phyloP scores from a whole-genome alignment of 1,140 invertebrate genomes.

The Apolygus lucorum region DNA sequence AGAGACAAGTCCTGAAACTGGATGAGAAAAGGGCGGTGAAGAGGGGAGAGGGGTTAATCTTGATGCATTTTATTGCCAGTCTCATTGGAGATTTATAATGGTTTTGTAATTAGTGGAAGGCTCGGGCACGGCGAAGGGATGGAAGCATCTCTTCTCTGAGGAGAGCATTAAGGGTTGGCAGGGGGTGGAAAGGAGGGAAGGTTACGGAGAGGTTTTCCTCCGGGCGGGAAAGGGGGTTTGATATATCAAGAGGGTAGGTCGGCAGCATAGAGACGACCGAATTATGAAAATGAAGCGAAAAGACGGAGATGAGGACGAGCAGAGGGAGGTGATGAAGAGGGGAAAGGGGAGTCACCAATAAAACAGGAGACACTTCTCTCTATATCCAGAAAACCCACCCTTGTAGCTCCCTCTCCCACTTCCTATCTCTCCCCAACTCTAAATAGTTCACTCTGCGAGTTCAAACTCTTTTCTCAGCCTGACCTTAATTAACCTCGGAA shows the following conservation, averaged over 20 bases:
- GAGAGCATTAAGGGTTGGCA: slow-evolving; percentile 9
- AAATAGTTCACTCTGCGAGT: neutral
- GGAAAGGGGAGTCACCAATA: slow-evolving; percentile 10
- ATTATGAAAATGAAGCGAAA: slow-evolving; percentile 24
- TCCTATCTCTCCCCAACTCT: neutral
- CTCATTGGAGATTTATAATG: slow-evolving; percentile 26
- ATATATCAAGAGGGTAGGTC: slow-evolving; percentile 17
- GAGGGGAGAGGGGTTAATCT: slow-evolving; percentile 13
- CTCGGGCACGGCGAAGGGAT: neutral
- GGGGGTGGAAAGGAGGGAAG: neutral
- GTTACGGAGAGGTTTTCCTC: too few relatives aligned
- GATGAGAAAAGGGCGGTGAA: neutral
- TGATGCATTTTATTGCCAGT: slow-evolving; percentile 25
- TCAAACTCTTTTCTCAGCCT: neutral
- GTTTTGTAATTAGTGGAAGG: slow-evolving; percentile 24
- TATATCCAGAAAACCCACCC: slow-evolving; percentile 8
- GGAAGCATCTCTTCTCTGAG: neutral
- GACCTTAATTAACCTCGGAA: neutral
- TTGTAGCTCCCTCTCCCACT: neutral
- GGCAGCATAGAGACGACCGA: slow-evolving; percentile 21
- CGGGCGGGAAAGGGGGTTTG: neutral
- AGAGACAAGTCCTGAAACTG: slow-evolving; percentile 13
- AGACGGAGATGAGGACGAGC: neutral
- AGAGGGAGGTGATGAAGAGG: slow-evolving; percentile 8
- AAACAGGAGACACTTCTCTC: slow-evolving; percentile 17